Evolutionary conservation across 2,888 invertebrate genomes (phyloP).

Genomic region (Crioceris asparagi): DNA sequence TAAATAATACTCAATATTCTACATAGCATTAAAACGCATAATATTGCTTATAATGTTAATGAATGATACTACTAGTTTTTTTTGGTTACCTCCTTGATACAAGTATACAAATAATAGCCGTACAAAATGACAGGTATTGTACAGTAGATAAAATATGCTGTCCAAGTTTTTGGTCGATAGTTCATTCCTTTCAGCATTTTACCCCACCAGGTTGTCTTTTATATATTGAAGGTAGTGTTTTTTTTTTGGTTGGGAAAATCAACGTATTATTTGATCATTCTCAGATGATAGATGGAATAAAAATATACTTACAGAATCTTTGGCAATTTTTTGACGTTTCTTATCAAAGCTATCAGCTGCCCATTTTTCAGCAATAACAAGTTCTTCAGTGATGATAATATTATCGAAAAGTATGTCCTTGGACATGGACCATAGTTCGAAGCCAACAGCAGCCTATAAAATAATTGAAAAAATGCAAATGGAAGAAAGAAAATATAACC

Average conservation of each 20-base stretch:
- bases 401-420: constrained; percentile 92
- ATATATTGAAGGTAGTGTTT: too few species aligned
- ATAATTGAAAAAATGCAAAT: constrained; percentile 3
- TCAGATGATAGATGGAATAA: not conserved
- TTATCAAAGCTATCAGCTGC: constrained; percentile 74
- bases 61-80: too few species aligned
- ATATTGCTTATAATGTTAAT: too few species aligned
- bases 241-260: not conserved
- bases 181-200: constrained; percentile 61
- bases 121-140: constrained; percentile 60
- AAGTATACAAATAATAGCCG: constrained; percentile 54
- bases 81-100: constrained; percentile 60
- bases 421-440: constrained; percentile 99
- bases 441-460: constrained; percentile 77
- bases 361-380: constrained; percentile 64
- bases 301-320: constrained; percentile 60
- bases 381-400: constrained; percentile 79
- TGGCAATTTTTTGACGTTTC: constrained; percentile 70
- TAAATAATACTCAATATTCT: too few species aligned
- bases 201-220: constrained; percentile 55
- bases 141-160: constrained; percentile 66
- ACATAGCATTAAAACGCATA: too few species aligned
- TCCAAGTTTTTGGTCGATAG: constrained; percentile 74
- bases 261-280: not conserved
- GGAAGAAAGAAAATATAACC: not conserved